A percentile compares a stretch with the other conserved stretches of the same genome.
Conservation (phyloP, 2,888 invertebrate species). For the Amorpha juglandis region DNA sequence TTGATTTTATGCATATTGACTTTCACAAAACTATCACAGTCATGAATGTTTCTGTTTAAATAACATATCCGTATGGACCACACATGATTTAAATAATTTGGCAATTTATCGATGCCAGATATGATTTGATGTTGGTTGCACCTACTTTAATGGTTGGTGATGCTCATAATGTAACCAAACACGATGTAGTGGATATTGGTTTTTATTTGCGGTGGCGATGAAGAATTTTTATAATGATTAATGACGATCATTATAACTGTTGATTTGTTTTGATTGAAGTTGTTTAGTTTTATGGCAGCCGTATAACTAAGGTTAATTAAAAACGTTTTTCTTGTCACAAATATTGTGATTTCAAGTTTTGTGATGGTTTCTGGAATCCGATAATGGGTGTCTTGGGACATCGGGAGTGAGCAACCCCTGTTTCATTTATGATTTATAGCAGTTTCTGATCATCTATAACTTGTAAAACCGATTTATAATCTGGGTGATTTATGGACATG, state of each 20-base stretch:
- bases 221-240: slow-evolving; percentile 61
- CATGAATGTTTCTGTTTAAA: slow-evolving; percentile 44
- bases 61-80: slow-evolving; percentile 47
- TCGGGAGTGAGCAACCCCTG: slow-evolving; percentile 56
- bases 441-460: slow-evolving; percentile 67
- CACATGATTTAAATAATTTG: slow-evolving; percentile 71
- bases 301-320: slow-evolving; percentile 51
- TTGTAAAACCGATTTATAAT: slow-evolving; percentile 77
- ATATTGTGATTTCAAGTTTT: background rate
- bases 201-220: slow-evolving; percentile 58
- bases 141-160: slow-evolving; percentile 48
- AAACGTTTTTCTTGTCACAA: slow-evolving; percentile 39
- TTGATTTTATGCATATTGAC: slow-evolving; percentile 39
- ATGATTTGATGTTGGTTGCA: slow-evolving; percentile 61
- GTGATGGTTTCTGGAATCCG: slow-evolving; percentile 37
- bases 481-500: slow-evolving; percentile 72
- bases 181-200: slow-evolving; percentile 52
- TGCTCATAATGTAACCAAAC: slow-evolving; percentile 53
- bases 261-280: slow-evolving; percentile 62
- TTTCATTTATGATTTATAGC: slow-evolving; percentile 72
- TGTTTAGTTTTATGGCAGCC: slow-evolving; percentile 55
- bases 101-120: slow-evolving; percentile 64
- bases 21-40: slow-evolving; percentile 40
- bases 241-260: slow-evolving; percentile 58
- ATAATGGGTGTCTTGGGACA: slow-evolving; percentile 59